Evolutionary conservation across 2,797 vertebrate genomes (phyloP).

Genomic region (Pipistrellus pygmaeus): DNA sequence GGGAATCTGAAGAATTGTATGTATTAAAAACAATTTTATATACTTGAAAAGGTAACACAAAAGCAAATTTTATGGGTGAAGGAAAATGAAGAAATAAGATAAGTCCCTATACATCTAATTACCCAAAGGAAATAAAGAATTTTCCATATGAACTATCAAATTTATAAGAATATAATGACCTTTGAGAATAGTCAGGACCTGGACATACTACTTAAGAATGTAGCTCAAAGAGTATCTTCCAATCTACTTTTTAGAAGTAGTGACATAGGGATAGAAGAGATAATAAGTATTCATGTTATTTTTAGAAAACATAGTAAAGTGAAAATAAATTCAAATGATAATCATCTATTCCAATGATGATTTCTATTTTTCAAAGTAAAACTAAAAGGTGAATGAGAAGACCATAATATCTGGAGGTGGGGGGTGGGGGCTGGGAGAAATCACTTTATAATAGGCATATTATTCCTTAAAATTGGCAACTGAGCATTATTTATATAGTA

Average conservation of each 20-base stretch:
- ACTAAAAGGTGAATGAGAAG: background rate
- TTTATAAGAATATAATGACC: background rate
- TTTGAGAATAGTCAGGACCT: background rate
- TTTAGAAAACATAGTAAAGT: background rate
- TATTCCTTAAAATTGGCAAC: background rate
- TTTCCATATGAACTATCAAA: background rate
- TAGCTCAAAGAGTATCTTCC: background rate
- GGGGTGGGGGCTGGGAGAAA: background rate
- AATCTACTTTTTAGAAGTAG: background rate
- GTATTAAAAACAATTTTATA: slow-evolving; percentile 2
- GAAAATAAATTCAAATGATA: slow-evolving; percentile 18
- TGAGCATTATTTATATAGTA: background rate
- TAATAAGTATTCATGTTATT: background rate
- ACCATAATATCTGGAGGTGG: background rate
- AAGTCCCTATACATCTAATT: background rate
- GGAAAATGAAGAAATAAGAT: background rate
- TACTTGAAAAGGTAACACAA: slow-evolving; percentile 46
- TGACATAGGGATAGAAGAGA: background rate
- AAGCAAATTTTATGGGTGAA: background rate
- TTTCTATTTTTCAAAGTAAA: slow-evolving; percentile 31
- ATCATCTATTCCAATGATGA: background rate
- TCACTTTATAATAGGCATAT: background rate
- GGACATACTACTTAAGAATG: background rate
- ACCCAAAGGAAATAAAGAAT: background rate
- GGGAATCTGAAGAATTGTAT: background rate